These are phyloP conservation scores for Ptyas mucosa DNA, from an alignment of 2,113 vertebrate species.

Conservation along the genomic window DNA sequence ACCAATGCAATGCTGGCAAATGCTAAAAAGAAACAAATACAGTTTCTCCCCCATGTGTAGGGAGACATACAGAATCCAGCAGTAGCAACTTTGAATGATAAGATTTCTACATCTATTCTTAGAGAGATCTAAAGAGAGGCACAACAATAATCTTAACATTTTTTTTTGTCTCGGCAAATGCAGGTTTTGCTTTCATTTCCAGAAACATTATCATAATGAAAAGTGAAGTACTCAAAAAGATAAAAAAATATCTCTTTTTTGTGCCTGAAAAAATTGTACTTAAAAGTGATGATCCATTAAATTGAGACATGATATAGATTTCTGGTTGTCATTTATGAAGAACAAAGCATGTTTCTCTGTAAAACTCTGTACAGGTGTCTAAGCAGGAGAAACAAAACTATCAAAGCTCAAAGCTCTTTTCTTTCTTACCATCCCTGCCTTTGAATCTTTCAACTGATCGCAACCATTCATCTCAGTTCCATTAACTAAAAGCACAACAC, in stretches of 20 bases:
- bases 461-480: background rate
- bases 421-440: slow-evolving; percentile 22
- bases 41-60: too few species aligned
- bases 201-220: slow-evolving; percentile 16
- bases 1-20: slow-evolving; percentile 10
- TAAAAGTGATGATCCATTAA: slow-evolving; percentile 38
- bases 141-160: background rate
- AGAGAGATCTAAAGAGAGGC: background rate
- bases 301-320: slow-evolving; percentile 38
- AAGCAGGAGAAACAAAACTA: slow-evolving; percentile 36
- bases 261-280: slow-evolving; percentile 21
- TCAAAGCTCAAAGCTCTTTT: slow-evolving; percentile 32
- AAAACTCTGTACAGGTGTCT: slow-evolving; percentile 48
- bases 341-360: slow-evolving; percentile 21
- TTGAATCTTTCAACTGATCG: background rate
- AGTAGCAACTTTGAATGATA: background rate
- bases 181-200: background rate
- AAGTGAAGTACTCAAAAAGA: slow-evolving; percentile 24
- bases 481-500: background rate
- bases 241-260: slow-evolving; percentile 35
- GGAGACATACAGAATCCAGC: background rate
- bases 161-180: slow-evolving; percentile 6
- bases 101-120: background rate
- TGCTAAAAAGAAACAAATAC: background rate
- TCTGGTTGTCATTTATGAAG: slow-evolving; percentile 14